Percentiles rank a stretch among this genome's conserved stretches.
Evolutionary conservation across 2,113 vertebrate genomes (phyloP).

Genomic region (Neogobius melanostomus): DNA sequence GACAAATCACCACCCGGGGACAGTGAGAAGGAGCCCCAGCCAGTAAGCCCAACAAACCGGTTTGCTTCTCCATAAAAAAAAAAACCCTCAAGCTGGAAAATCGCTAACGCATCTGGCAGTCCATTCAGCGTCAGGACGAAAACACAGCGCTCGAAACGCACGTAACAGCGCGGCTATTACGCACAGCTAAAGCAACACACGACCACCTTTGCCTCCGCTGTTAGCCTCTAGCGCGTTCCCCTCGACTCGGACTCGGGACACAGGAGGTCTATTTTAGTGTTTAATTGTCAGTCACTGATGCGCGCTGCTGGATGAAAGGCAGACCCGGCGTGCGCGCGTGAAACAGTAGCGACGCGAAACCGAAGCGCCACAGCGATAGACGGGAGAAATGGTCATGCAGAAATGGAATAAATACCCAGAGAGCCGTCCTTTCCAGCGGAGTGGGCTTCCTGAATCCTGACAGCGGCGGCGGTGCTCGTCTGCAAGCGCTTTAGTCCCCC

Average conservation of each 20-base stretch:
- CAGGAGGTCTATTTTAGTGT: constrained; percentile 19
- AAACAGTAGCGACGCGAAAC: not conserved
- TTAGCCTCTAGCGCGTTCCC: constrained; percentile 36
- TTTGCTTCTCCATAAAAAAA: constrained; percentile 8
- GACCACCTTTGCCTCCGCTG: constrained; percentile 7
- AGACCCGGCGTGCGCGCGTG: not conserved
- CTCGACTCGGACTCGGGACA: not conserved
- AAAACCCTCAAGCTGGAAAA: constrained; percentile 6
- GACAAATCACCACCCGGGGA: constrained; percentile 17
- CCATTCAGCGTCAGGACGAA: constrained; percentile 11
- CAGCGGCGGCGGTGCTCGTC: constrained; percentile 42
- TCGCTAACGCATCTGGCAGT: constrained; percentile 1
- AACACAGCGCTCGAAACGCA: constrained; percentile 1
- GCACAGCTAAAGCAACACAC: not conserved
- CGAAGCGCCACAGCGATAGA: not conserved
- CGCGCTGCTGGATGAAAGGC: not conserved
- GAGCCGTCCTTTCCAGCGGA: constrained; percentile 40
- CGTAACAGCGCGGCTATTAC: not conserved
- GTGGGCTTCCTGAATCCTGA: constrained; percentile 49
- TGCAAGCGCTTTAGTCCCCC: constrained; percentile 55
- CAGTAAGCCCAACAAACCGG: constrained; percentile 22
- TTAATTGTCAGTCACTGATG: constrained; percentile 42
- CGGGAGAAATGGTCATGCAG: not conserved
- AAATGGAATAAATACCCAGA: constrained; percentile 53
- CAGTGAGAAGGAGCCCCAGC: constrained; percentile 23